Evolutionary conservation across 2,113 vertebrate genomes (phyloP), one percentile per base, ranked within the genome.

Genomic region (Limnothrissa miodon): DNA sequence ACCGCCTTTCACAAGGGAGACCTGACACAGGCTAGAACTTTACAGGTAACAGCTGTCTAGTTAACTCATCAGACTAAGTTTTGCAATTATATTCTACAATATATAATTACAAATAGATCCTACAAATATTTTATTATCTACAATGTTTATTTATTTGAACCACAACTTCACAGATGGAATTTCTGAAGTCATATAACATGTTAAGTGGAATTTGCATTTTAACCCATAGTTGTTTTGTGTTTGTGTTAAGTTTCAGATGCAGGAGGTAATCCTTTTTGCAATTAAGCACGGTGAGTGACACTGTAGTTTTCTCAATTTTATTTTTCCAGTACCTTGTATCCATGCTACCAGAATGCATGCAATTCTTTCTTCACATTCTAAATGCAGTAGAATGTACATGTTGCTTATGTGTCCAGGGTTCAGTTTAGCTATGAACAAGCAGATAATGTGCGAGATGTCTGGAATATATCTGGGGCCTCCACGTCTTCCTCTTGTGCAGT

Each of bases 381-480:
- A 4, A 21, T 78, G n/a, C 13, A 23, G 10, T 6, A 17, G 39
- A 83, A 0, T 53, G 29, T 80, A 78, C 86, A 25, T 87, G 91
- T 56, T 81, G 19, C 74, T 83, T 13, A 79, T 15, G 1, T 79
- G 0, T 85, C 25, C 90, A 99, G 98, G 97, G 82, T 98, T 98
- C 85, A 94, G 97, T 84, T 88, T 99, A 83, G 92, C 96, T 0
- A 93, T 98, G 88, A 99, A 95, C 87, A 99, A 99, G 93, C 95
- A 96, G 88, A 86, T 99, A 85, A 97, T 99, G 97, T 93, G 83
- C 0, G 88, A 94, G 51, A 80, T 97, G 85, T 99, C 98, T 1
- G 97, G 97, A 74, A 90, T 99, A 89, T 80, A 89, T 5, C 94
- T 99, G 91, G 98, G 98, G n/a, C 97, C 97, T 2, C 97, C 98